Percentiles rank a stretch among this genome's conserved stretches.
Evolutionary conservation across 2,888 invertebrate species (phyloP).

Genomic region (Sceliomorpha sp.): DNA sequence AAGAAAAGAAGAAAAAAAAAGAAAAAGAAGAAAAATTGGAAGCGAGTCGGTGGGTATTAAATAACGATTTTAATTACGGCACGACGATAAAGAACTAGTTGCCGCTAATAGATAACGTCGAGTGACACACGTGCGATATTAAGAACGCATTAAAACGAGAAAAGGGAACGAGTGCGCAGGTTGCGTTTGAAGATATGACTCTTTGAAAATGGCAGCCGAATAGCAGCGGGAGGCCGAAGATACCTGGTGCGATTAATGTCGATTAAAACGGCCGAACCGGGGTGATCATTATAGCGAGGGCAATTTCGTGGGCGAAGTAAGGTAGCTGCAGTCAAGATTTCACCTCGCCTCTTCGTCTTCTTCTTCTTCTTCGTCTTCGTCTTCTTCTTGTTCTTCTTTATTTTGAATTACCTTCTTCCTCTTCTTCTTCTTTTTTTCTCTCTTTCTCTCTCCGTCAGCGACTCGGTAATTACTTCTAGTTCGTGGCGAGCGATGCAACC

Average conservation of each 20-base stretch:
- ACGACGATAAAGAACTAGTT: no score
- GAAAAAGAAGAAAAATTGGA: no score
- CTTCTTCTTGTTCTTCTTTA: conserved; percentile 37
- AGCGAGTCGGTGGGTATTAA: no score
- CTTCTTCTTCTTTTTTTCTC: conserved; percentile 38
- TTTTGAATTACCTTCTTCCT: conserved; percentile 50
- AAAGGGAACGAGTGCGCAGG: no score
- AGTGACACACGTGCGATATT: not conserved
- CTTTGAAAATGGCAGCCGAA: conserved; percentile 2
- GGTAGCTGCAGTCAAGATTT: conserved; percentile 65
- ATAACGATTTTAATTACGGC: no score
- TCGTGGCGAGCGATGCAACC: conserved; percentile 62
- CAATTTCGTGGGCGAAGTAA: conserved; percentile 70
- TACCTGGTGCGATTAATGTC: conserved; percentile 57
- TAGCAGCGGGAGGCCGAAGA: conserved; percentile 34
- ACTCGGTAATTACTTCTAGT: conserved; percentile 76
- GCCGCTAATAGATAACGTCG: no score
- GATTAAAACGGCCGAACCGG: conserved; percentile 66
- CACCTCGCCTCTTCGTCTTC: conserved; percentile 33
- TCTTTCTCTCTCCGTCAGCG: conserved; percentile 43
- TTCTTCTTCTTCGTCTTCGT: conserved; percentile 42
- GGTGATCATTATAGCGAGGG: conserved; percentile 64
- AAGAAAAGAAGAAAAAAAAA: no score
- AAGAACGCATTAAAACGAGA: not conserved
- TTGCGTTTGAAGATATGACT: not conserved